A percentile compares a stretch with the other conserved stretches of the same genome.
phyloP scores from a whole-genome alignment of 1,140 invertebrate species.

The Manduca sexta region DNA sequence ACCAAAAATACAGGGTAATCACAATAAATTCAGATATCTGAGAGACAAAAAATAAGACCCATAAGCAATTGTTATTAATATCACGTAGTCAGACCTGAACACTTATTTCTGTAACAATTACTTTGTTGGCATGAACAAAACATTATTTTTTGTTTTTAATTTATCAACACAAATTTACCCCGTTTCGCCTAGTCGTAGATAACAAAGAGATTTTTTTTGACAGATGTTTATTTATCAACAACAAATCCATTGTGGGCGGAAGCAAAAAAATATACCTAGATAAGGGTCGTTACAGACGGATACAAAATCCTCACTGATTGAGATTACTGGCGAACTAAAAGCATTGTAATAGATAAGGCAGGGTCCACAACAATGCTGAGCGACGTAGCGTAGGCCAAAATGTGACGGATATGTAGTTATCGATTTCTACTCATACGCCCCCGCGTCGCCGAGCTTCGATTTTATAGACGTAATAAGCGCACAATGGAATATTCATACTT shows the following conservation, averaged over 20 bases:
- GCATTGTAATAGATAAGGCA: conserved; percentile 51
- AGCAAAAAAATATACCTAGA: conserved; percentile 27
- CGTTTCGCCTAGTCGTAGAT: too few species aligned
- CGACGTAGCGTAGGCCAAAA: conserved; percentile 42
- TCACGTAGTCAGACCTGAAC: too few species aligned
- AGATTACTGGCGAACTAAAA: conserved; percentile 54
- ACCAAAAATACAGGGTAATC: too few species aligned
- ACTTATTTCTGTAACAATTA: too few species aligned
- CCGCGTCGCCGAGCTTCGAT: conserved; percentile 17
- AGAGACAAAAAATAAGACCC: too few species aligned
- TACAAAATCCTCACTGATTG: conserved; percentile 51
- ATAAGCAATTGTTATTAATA: too few species aligned
- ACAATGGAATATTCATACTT: too few species aligned
- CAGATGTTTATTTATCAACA: conserved; percentile 27
- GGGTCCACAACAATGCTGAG: conserved; percentile 48
- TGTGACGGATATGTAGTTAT: conserved; percentile 54
- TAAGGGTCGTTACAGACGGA: conserved; percentile 33
- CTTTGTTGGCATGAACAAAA: too few species aligned
- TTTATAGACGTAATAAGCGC: background rate
- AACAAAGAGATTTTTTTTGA: background rate
- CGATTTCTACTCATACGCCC: conserved; percentile 64
- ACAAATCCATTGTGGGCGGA: conserved; percentile 5
- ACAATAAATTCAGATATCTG: too few species aligned
- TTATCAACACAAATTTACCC: too few species aligned
- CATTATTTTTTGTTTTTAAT: too few species aligned